phyloP scores from a whole-genome alignment of 2,113 vertebrate species.

The Tenrec ecaudatus region DNA sequence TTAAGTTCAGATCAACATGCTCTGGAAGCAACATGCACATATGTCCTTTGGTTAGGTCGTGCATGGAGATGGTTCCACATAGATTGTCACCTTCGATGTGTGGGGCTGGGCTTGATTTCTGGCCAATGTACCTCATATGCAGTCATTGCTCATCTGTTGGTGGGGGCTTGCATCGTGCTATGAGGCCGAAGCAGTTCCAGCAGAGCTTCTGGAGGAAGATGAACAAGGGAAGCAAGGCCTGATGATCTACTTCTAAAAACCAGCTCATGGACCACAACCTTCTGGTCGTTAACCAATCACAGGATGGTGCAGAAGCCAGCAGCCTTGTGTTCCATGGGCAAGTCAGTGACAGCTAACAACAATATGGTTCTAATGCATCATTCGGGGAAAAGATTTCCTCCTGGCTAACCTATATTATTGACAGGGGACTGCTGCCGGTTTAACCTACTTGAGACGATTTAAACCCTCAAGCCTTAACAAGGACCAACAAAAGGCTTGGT shows the following conservation, averaged over 20 bases:
- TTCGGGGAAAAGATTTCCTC: not conserved
- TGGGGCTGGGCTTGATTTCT: not conserved
- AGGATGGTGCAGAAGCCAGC: not conserved
- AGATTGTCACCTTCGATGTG: not conserved
- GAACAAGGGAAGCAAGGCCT: not conserved
- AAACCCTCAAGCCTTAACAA: constrained; percentile 20
- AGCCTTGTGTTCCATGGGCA: not conserved
- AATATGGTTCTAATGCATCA: not conserved
- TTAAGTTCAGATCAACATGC: not conserved
- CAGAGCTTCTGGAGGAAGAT: not conserved
- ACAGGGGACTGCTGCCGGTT: not conserved
- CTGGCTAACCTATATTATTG: not conserved
- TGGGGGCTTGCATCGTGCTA: not conserved
- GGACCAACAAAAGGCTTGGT: constrained; percentile 22
- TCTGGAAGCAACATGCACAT: not conserved
- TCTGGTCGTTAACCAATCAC: not conserved
- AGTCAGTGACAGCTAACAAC: not conserved
- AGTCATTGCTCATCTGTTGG: not conserved
- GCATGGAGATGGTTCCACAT: not conserved
- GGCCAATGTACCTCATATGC: not conserved
- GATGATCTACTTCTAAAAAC: not conserved
- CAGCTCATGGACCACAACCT: not conserved
- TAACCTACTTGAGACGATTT: not conserved
- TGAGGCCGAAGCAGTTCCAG: not conserved
- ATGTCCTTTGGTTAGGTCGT: not conserved